Evolutionary conservation across 2,113 vertebrate genomes (phyloP), one percentile per base, ranked within the genome.

Genomic region (Egretta garzetta): DNA sequence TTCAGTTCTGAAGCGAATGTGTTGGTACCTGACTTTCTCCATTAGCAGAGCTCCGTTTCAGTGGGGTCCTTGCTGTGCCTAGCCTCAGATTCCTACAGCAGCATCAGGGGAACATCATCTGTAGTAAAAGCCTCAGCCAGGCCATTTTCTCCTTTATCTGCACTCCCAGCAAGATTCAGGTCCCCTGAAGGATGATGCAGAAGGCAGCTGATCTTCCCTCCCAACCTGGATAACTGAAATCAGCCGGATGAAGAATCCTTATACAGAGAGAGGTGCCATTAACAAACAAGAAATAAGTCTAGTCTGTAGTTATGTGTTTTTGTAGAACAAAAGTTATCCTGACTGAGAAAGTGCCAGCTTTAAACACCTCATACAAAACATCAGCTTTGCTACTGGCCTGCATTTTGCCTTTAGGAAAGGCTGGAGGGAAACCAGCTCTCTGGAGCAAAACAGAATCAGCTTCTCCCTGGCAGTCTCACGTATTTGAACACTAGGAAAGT

Each of bases 401-500:
- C 20, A 24, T 59, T 59, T 68, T 3, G 3, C 82, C 45, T 79
- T 60, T 20, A 26, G 35, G 53, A 64, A 72, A 86, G 18, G 24
- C 67, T 62, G 53, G 58, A 60, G 35, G 33, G 79, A 67, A 91
- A 85, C 8, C 17, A 35, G 70, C 20, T 41, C 50, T 67, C 73
- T 35, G 30, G 53, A 82, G 27, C 19, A 82, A 80, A 92, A 49
- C 7, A 58, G 66, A 58, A 56, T 19, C 67, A 12, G n/a, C 37
- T 79, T 47, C 70, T 85, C 41, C 76, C 52, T 37, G 6, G 24
- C 64, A 87, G 66, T 6, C 41, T 70, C 73, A 41, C 3, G 1
- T 7, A n/a, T 15, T 39, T 3, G 1, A 52, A 47, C 53, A 13
- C 9, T 9, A 8, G 13, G 15, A 11, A 81, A 49, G 4, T 0